Percentiles rank a stretch among this genome's conserved stretches.
These are phyloP conservation scores for Tragulus kanchil DNA, from an alignment of 2,113 vertebrate species.

Conservation along the genomic window DNA sequence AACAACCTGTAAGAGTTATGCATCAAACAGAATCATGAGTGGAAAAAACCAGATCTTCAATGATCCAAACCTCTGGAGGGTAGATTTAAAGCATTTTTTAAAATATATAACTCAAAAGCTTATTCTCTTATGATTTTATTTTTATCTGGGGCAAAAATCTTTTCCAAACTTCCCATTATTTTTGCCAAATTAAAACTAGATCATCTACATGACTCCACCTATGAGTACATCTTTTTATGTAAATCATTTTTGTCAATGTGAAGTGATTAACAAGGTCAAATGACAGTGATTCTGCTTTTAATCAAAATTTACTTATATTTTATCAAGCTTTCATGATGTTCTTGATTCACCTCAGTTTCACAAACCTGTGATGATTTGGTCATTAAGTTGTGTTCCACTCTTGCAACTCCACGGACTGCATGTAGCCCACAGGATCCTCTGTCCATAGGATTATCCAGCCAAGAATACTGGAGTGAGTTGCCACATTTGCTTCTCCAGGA, in stretches of 20 bases:
- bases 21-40: neutral
- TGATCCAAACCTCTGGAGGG: neutral
- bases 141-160: neutral
- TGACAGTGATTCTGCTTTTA: neutral
- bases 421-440: neutral
- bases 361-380: neutral
- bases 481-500: neutral
- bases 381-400: neutral
- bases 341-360: neutral
- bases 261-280: neutral
- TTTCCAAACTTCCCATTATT: neutral
- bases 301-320: neutral
- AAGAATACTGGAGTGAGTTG: neutral
- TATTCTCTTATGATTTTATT: neutral
- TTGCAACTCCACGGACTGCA: neutral
- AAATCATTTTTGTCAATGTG: neutral
- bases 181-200: neutral
- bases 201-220: neutral
- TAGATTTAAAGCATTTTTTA: neutral
- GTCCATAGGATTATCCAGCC: neutral
- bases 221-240: neutral
- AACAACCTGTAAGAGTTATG: neutral
- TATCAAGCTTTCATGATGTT: neutral
- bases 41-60: neutral
- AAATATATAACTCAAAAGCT: neutral